phyloP scores from a whole-genome alignment of 2,113 vertebrate species.

The Myodes glareolus region DNA sequence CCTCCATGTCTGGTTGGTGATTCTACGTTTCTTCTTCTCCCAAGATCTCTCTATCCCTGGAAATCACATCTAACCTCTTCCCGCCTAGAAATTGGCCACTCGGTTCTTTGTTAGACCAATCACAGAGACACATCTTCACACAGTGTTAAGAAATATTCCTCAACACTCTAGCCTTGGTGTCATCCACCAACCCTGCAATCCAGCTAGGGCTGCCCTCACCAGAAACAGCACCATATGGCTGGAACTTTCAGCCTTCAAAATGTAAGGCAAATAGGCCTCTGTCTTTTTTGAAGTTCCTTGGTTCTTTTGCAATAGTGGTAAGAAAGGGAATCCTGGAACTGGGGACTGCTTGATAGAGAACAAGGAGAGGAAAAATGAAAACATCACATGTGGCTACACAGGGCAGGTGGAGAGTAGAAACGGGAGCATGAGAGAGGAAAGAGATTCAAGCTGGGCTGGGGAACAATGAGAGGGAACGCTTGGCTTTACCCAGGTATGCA shows the following conservation, averaged over 20 bases:
- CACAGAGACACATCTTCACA: no score
- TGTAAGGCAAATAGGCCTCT: not conserved
- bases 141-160: no score
- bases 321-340: not conserved
- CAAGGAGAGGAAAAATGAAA: not conserved
- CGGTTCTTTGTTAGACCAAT: no score
- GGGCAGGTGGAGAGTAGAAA: not conserved
- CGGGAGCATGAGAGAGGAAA: not conserved
- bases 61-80: no score
- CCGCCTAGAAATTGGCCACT: no score
- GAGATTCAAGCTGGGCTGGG: not conserved
- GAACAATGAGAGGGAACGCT: not conserved
- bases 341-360: not conserved
- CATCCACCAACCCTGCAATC: not conserved
- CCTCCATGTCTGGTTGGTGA: no score
- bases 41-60: no score
- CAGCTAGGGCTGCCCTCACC: not conserved
- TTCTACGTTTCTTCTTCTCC: no score
- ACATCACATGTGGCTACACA: not conserved
- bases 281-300: not conserved
- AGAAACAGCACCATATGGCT: not conserved
- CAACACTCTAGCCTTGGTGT: not conserved
- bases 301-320: not conserved
- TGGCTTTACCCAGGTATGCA: not conserved
- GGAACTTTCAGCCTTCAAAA: not conserved